Base-by-base conservation (phyloP, 2,797 vertebrate species). In the Pseudomugil tenellus region DNA sequence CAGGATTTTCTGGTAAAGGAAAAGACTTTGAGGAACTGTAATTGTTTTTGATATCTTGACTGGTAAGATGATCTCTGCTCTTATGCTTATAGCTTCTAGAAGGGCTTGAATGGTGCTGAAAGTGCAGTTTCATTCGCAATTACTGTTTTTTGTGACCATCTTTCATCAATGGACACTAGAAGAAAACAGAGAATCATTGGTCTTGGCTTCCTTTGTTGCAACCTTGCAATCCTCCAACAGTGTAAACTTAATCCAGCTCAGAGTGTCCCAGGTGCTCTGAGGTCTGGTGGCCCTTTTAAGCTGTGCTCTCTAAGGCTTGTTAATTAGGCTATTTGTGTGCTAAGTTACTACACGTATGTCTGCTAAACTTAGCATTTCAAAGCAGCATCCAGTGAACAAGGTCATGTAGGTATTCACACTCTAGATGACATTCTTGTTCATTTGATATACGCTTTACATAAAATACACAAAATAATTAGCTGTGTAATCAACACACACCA, bases 291-390 rank as follows among this genome's bases (percentile, higher is more conserved):
- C 89, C 91, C 84, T 88, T 92, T 84, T 93, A 94, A 94, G 92
- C 91, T 84, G 79, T 59, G 77, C 87, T 91, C 89, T 87, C 82
- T 92, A 86, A 94, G 91, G 87, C 91, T 88, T 53, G 73, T 81
- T 94, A 94, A 94, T 93, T 91, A 89, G 88, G 87, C 91, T 94
- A 94, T 94, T 93, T 93, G 74, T 89, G 92, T 84, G 77, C 76
- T 77, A 67, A 67, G 78, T 83, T 82, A 86, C 85, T 82, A 82
- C 74, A 70, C 83, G 72, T 54, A 80, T 84, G 67, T 72, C 72
- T 74, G 80, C 88, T 91, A 89, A 86, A 89, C 83, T 89, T 89
- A 86, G 71, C 75, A 72, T 88, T 84, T 84, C 80, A 72, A 67
- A 63, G 79, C 34, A 59, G 48, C 77, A 60, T 74, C 84, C 74